Evolutionary conservation across 1,140 invertebrate genomes (phyloP).

Genomic region (Eubasilissa regina): DNA sequence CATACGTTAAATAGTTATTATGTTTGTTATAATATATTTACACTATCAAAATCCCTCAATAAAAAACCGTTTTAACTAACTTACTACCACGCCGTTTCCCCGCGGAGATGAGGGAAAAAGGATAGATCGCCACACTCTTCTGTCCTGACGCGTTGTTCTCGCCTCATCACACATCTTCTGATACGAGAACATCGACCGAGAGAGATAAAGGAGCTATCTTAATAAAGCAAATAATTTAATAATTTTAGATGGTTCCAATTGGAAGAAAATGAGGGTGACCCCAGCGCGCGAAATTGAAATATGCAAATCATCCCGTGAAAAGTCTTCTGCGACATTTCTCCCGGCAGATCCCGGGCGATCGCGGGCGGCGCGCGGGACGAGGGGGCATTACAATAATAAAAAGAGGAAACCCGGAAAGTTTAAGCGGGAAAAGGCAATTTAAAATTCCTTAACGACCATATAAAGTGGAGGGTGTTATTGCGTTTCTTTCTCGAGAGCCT

Average conservation of each 20-base stretch:
- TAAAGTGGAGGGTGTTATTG: conserved; percentile 45
- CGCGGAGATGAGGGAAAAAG: too few relatives aligned
- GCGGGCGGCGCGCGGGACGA: not conserved
- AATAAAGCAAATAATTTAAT: too few relatives aligned
- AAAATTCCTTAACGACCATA: conserved; percentile 49
- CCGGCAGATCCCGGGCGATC: conserved; percentile 9
- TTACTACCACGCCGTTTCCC: too few relatives aligned
- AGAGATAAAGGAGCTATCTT: too few relatives aligned
- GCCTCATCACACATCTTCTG: too few relatives aligned
- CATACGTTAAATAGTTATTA: too few relatives aligned
- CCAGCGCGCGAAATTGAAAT: conserved; percentile 34
- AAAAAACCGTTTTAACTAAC: too few relatives aligned
- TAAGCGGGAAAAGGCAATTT: conserved; percentile 50
- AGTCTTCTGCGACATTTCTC: conserved; percentile 41
- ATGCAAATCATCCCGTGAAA: conserved; percentile 38
- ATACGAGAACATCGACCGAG: too few relatives aligned
- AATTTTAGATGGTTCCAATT: not conserved
- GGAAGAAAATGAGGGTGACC: not conserved
- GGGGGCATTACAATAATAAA: conserved; percentile 47
- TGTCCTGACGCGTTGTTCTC: too few relatives aligned
- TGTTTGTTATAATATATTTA: too few relatives aligned
- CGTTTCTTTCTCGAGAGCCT: conserved; percentile 1
- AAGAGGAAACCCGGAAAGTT: conserved; percentile 41
- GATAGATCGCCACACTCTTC: too few relatives aligned
- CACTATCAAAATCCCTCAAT: too few relatives aligned